Base-by-base conservation (phyloP, 2,797 vertebrate species). In the Cyprinodon diabolis region DNA sequence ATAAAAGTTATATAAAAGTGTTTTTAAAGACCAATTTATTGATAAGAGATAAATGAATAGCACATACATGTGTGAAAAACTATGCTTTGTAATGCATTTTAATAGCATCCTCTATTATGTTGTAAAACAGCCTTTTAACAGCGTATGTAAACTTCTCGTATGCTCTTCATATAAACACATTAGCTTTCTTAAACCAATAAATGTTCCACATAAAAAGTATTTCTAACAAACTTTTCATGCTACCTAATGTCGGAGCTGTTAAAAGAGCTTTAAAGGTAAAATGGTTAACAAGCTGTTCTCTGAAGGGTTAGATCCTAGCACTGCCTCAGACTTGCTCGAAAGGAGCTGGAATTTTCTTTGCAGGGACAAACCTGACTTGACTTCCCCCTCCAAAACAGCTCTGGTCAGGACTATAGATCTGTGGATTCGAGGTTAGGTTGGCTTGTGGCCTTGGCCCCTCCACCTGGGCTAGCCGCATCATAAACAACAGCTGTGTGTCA, bases 401-500 rank as follows among this genome's bases (percentile, higher is more conserved):
- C 74, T 87, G 83, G 77, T 82, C 49, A 58, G 86, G 76, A 86
- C 91, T 95, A 95, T 95, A 90, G 94, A 96, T 96, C 91, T 95
- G 93, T 92, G 94, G 94, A 93, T 89, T 87, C 49, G 69, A 84
- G 85, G 86, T 89, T 81, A 74, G 89, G 82, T 83, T 80, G 78
- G 87, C 88, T 90, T 94, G 94, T 90, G 92, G 94, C 90, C 67
- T 81, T 84, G 84, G 76, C 76, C 72, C 72, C 81, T 92, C 93
- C 92, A 94, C 88, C 90, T 93, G 91, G 90, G 86, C 89, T 84
- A 83, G 91, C 94, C 93, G 89, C 94, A 95, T 94, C 90, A 91
- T 94, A 94, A 95, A 95, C 93, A 92, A 93, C 91, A 89, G 87
- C 91, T 76, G 87, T 89, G 88, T 81, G 84, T 90, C 91, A 85